Percentiles rank a stretch among this genome's conserved stretches.
phyloP scores from a whole-genome alignment of 2,113 vertebrate genomes.

The Illadopsis cleaveri region DNA sequence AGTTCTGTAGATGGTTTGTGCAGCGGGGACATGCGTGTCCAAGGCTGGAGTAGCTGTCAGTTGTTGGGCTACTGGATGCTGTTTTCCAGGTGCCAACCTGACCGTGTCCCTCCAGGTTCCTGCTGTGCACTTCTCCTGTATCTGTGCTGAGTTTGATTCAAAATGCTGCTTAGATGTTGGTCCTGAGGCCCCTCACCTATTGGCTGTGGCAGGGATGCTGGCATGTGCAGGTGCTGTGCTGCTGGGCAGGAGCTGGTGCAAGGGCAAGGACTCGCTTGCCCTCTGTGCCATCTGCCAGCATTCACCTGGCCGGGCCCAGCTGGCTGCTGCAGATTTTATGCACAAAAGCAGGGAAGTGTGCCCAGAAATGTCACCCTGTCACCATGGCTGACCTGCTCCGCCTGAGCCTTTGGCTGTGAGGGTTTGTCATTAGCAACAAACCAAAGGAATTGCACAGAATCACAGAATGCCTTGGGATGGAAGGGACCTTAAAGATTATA shows the following conservation, averaged over 20 bases:
- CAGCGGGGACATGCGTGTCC: accelerated
- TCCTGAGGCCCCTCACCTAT: neutral
- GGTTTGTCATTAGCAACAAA: neutral
- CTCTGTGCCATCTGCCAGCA: neutral
- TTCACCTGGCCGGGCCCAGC: neutral
- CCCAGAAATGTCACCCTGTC: neutral
- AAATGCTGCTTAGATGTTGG: neutral
- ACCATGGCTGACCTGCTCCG: neutral
- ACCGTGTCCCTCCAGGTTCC: neutral
- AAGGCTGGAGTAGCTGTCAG: neutral
- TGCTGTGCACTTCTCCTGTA: neutral
- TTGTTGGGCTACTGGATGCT: neutral
- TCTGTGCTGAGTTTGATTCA: neutral
- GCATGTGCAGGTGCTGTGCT: neutral
- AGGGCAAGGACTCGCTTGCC: neutral
- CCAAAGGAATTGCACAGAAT: neutral
- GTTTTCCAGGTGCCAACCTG: neutral
- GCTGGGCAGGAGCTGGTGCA: neutral
- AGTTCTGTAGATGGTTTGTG: neutral
- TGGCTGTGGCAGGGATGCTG: neutral
- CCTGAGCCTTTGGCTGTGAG: neutral
- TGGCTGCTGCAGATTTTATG: neutral
- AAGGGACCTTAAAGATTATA: neutral
- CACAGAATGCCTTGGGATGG: neutral
- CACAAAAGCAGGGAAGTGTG: neutral